Evolutionary conservation across 2,113 vertebrate genomes (phyloP).

Genomic region (Aramus guarauna): DNA sequence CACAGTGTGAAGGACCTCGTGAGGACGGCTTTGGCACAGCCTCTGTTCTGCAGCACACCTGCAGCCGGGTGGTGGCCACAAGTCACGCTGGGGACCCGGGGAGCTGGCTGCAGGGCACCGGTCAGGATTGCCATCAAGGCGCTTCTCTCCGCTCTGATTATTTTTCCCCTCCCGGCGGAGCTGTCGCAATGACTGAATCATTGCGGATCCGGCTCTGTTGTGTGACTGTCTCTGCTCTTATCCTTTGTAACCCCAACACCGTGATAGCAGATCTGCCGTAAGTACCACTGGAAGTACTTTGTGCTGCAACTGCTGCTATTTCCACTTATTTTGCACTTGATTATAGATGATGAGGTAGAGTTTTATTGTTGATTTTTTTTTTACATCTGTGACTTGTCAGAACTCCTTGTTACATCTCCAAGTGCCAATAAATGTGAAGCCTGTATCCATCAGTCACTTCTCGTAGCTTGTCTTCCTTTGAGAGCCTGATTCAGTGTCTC

Average conservation of each 20-base stretch:
- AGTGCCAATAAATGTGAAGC: background rate
- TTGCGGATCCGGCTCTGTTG: background rate
- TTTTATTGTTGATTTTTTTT: background rate
- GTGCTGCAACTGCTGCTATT: background rate
- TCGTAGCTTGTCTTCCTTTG: background rate
- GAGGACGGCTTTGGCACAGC: background rate
- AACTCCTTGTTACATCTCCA: background rate
- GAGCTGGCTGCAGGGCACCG: background rate
- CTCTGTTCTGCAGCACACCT: background rate
- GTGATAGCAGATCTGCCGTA: background rate
- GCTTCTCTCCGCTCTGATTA: rapidly evolving
- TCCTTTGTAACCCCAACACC: background rate
- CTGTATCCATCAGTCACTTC: background rate
- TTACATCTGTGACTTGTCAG: background rate
- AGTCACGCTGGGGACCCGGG: background rate
- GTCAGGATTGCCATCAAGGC: background rate
- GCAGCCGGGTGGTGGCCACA: background rate
- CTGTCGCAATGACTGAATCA: background rate
- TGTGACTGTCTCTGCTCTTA: background rate
- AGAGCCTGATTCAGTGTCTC: background rate
- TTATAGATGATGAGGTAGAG: background rate
- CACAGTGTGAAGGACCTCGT: background rate
- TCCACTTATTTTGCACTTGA: background rate
- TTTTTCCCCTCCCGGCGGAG: background rate
- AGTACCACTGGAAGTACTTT: background rate